Percentiles rank a stretch among this genome's conserved stretches.
Conservation (phyloP, 2,888 invertebrate species). For the Byasa hedistus region DNA sequence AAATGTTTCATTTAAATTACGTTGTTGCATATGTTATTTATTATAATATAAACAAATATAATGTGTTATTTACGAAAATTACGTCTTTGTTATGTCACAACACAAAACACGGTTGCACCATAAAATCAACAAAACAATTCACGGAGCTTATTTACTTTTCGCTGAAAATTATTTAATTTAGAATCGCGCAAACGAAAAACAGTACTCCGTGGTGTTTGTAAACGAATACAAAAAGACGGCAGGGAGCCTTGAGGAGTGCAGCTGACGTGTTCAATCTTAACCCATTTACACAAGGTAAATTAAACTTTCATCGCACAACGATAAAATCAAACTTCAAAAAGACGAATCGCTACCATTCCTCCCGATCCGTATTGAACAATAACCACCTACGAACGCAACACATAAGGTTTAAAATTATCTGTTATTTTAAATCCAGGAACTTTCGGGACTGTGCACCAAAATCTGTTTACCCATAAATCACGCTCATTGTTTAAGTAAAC, state of each 20-base stretch:
- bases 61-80: conserved; percentile 16
- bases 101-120: conserved; percentile 12
- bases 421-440: conserved; percentile 38
- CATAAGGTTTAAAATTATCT: conserved; percentile 46
- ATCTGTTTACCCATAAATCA: conserved; percentile 76
- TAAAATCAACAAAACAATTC: conserved; percentile 21
- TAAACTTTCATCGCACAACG: conserved; percentile 43
- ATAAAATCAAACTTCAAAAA: conserved; percentile 47
- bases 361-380: conserved; percentile 33
- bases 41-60: conserved; percentile 6
- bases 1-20: not conserved
- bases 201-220: conserved; percentile 67
- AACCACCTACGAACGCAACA: conserved; percentile 38
- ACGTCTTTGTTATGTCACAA: conserved; percentile 26
- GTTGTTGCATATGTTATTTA: not conserved
- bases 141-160: conserved; percentile 56
- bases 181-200: conserved; percentile 61
- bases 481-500: conserved; percentile 74
- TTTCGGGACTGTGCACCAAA: conserved; percentile 55
- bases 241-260: conserved; percentile 68
- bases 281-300: conserved; percentile 45
- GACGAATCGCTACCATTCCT: conserved; percentile 37
- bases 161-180: conserved; percentile 67
- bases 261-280: conserved; percentile 66
- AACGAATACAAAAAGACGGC: conserved; percentile 57